Base-by-base conservation (phyloP, 1,140 invertebrate species). In the Bombus sibiricus region DNA sequence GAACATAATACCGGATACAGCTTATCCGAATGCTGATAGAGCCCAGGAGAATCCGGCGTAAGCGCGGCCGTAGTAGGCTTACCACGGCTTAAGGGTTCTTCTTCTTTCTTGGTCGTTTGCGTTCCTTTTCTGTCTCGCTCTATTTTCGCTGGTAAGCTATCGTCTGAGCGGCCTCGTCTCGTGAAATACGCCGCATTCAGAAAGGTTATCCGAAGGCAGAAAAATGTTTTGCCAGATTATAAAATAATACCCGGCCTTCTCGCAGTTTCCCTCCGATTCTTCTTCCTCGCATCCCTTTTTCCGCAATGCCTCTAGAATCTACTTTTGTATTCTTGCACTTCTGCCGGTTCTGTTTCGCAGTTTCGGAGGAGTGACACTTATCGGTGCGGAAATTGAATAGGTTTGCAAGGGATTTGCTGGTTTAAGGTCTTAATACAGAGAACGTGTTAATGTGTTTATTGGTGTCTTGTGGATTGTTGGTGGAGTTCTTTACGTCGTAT, bases 11-110 rank as follows among this genome's bases (percentile, higher is more conserved):
- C 89, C 87, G 88, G 92, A 91, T 87, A 88, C 86, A 89, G 90
- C 88, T 93, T 93, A 93, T 93, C 92, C 92, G 87, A 92, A 93
- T 92, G 92, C 92, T 93, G 92, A 93, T 93, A 91, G 89, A 91
- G 90, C 91, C 80, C 47, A 86, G 43, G 83, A 85, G 85, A 91
- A 93, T 92, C 92, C 91, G 87, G 78, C 88, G 89, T 92, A 91
- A 92, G 90, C 83, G 88, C 88, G 91, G 85, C 87, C 88, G 80
- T 92, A 92, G 89, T 92, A 90, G 87, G 92, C 92, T 93, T 93
- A 93, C 87, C 88, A 75, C 88, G 89, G 90, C 92, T 92, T 92
- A 92, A 80, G 75, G 78, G 81, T 69, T 53, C 18, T 25, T 39
- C 75, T n/a, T 76, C 81, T 34, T 39, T 32, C 41, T 69, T 66